Evolutionary conservation across 2,113 vertebrate genomes (phyloP).

Genomic region (Halcyon senegalensis): DNA sequence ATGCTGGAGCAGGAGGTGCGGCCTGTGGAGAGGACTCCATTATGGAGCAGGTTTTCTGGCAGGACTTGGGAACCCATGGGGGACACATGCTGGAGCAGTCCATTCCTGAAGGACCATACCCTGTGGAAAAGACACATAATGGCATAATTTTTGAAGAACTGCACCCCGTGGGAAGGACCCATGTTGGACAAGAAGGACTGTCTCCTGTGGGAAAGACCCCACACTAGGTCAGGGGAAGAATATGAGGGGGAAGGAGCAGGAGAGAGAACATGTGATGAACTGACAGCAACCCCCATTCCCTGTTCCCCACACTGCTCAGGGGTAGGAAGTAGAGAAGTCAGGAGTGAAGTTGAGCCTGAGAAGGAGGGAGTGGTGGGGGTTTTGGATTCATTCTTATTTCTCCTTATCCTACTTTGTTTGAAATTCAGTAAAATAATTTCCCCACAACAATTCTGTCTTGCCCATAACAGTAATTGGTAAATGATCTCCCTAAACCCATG

Average conservation of each 20-base stretch:
- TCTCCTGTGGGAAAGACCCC: background rate
- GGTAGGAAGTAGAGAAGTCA: background rate
- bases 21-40: too few species aligned
- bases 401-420: background rate
- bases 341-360: background rate
- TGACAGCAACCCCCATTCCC: background rate
- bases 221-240: background rate
- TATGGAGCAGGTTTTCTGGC: background rate
- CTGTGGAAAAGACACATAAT: background rate
- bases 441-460: background rate
- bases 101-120: background rate
- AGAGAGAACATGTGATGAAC: background rate
- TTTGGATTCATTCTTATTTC: background rate
- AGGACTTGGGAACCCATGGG: background rate
- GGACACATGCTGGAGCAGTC: too few species aligned
- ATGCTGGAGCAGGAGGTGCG: too few species aligned
- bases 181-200: background rate
- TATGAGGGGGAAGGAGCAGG: background rate
- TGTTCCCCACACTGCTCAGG: rapidly evolving
- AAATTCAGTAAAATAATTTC: background rate
- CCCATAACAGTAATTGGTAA: background rate
- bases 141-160: background rate
- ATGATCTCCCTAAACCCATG: background rate
- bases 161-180: background rate
- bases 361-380: background rate